Evolutionary conservation across 2,797 vertebrate genomes (phyloP).

Genomic region (Trichosurus vulpecula): DNA sequence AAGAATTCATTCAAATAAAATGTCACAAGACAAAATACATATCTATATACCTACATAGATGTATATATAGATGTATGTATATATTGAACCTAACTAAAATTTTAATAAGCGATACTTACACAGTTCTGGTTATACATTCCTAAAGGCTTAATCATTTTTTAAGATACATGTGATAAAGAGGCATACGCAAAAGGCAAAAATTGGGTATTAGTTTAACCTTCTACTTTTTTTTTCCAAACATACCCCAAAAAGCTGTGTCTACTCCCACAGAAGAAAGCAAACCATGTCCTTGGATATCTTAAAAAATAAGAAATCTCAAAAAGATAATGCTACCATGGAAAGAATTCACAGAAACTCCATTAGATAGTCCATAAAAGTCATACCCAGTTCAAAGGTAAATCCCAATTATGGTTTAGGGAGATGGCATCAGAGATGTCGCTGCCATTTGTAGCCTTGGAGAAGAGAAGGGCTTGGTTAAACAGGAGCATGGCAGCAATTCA

Average conservation of each 20-base stretch:
- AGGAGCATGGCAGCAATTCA: conserved; percentile 71
- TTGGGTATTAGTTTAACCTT: conserved; percentile 71
- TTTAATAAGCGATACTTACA: conserved; percentile 83
- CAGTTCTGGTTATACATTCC: conserved; percentile 84
- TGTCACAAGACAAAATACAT: conserved; percentile 79
- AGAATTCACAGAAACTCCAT: conserved; percentile 74
- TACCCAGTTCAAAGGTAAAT: conserved; percentile 65
- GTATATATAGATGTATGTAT: conserved; percentile 70
- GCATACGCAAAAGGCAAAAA: conserved; percentile 79
- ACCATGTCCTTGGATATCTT: conserved; percentile 70
- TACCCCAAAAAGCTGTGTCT: conserved; percentile 75
- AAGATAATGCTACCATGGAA: conserved; percentile 77
- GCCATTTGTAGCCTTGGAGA: conserved; percentile 69
- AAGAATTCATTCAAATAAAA: conserved; percentile 82
- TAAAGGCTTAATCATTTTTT: conserved; percentile 84
- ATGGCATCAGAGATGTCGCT: conserved; percentile 55
- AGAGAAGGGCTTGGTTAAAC: conserved; percentile 64
- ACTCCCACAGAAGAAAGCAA: conserved; percentile 69
- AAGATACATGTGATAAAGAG: conserved; percentile 76
- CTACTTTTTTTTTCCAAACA: conserved; percentile 68
- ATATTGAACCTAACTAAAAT: conserved; percentile 82
- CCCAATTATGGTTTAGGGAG: conserved; percentile 61
- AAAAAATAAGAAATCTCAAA: conserved; percentile 69
- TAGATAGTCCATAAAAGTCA: conserved; percentile 70
- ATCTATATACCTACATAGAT: conserved; percentile 76